Evolutionary conservation across 2,797 vertebrate species (phyloP).

Genomic region (Crypturellus tataupa): DNA sequence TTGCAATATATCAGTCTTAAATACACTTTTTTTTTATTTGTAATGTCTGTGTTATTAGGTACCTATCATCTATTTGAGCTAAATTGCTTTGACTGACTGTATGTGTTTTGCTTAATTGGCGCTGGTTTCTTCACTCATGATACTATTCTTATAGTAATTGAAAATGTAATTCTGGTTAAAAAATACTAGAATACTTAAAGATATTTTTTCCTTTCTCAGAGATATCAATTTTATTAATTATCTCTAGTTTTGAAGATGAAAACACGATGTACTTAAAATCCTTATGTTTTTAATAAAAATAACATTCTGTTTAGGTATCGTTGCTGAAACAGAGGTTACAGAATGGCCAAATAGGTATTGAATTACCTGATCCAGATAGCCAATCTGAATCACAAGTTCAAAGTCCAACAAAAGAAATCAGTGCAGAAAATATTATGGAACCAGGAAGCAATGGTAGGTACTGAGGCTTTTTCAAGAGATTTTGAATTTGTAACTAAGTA

Average conservation of each 20-base stretch:
- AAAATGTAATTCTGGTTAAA: background rate
- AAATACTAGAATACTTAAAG: background rate
- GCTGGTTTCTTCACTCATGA: background rate
- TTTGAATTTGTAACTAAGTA: background rate
- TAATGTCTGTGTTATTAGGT: background rate
- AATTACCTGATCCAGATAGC: conserved; percentile 63
- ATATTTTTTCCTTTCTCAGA: background rate
- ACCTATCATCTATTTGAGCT: background rate
- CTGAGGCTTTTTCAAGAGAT: background rate
- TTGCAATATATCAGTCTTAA: background rate
- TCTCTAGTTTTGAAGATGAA: background rate
- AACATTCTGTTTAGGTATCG: conserved; percentile 84
- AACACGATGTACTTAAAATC: background rate
- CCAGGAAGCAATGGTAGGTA: conserved; percentile 63
- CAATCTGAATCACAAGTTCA: conserved; percentile 67
- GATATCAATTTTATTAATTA: background rate
- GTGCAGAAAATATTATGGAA: conserved; percentile 61
- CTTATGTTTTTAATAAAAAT: background rate
- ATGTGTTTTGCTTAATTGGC: background rate
- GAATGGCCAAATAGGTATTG: conserved; percentile 73
- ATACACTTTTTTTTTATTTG: background rate
- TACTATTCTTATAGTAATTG: background rate
- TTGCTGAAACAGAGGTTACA: conserved; percentile 90
- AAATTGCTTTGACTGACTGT: background rate
- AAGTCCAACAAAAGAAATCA: conserved; percentile 78